Conservation (phyloP, 2,113 vertebrate genomes). For the Malurus cyaneus region DNA sequence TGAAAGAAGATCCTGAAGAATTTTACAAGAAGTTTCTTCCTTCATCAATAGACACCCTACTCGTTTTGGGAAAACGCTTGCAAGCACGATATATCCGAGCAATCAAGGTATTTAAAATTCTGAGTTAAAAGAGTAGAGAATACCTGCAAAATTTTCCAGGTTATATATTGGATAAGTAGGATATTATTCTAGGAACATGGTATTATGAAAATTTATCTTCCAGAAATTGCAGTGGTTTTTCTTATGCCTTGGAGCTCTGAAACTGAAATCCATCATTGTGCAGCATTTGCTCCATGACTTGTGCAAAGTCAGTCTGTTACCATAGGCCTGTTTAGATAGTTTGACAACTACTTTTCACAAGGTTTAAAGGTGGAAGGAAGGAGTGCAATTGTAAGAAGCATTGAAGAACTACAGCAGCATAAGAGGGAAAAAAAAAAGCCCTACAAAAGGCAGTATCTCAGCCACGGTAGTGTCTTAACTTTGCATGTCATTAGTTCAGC, state of each 20-base stretch:
- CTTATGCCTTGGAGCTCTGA: neutral
- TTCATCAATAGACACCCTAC: constrained; percentile 74
- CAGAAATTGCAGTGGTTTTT: neutral
- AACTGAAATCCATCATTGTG: neutral
- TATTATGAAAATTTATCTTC: neutral
- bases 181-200: neutral
- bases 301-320: neutral
- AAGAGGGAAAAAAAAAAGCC: neutral
- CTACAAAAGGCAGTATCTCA: neutral
- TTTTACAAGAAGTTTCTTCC: constrained; percentile 82
- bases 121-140: neutral
- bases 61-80: constrained; percentile 78
- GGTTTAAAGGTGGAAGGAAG: neutral
- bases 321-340: neutral
- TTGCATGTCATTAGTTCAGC: neutral
- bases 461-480: neutral
- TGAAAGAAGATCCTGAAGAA: constrained; percentile 76
- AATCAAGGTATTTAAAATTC: constrained; percentile 70
- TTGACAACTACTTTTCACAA: neutral
- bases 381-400: neutral
- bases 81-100: constrained; percentile 73
- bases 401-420: neutral
- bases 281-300: neutral
- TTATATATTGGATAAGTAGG: neutral
- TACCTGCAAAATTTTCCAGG: neutral